These are phyloP conservation scores for Darwinula stevensoni DNA, from an alignment of 2,888 invertebrate species.

Conservation along the genomic window DNA sequence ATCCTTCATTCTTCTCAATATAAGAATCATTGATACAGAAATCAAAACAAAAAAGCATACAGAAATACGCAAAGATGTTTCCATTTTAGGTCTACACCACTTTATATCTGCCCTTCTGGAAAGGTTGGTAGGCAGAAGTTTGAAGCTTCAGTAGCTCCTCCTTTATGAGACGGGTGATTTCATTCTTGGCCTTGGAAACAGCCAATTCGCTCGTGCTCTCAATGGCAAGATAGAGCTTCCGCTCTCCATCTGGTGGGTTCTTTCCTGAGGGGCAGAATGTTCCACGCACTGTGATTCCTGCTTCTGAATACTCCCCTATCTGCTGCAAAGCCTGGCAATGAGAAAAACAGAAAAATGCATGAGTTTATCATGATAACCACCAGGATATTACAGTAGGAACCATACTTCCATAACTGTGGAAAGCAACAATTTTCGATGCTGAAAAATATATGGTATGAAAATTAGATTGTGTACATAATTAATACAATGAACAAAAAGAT, in stretches of 20 bases:
- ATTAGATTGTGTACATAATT: too few species aligned
- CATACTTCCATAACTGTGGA: too few species aligned
- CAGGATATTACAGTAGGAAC: constrained; percentile 12
- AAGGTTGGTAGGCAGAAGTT: constrained; percentile 44
- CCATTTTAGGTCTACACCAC: too few species aligned
- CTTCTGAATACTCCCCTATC: constrained; percentile 95
- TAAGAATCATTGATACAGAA: too few species aligned
- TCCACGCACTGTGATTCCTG: constrained; percentile 93
- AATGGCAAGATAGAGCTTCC: constrained; percentile 90
- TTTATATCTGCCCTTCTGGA: constrained; percentile 47
- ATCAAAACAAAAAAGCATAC: too few species aligned
- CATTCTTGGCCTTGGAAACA: constrained; percentile 80
- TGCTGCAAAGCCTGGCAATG: constrained; percentile 89
- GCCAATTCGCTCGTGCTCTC: constrained; percentile 91
- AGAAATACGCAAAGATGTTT: too few species aligned
- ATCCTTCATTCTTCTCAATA: too few species aligned
- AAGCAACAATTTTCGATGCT: too few species aligned
- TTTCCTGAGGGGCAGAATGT: constrained; percentile 65
- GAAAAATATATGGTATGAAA: too few species aligned
- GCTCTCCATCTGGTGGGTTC: constrained; percentile 71
- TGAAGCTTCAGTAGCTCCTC: constrained; percentile 81
- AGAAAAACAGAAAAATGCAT: constrained; percentile 30
- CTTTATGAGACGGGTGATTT: constrained; percentile 88
- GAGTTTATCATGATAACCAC: too few species aligned
- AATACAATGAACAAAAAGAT: too few species aligned